phyloP scores from a whole-genome alignment of 2,113 vertebrate species.

The Periophthalmodon schlosseri region DNA sequence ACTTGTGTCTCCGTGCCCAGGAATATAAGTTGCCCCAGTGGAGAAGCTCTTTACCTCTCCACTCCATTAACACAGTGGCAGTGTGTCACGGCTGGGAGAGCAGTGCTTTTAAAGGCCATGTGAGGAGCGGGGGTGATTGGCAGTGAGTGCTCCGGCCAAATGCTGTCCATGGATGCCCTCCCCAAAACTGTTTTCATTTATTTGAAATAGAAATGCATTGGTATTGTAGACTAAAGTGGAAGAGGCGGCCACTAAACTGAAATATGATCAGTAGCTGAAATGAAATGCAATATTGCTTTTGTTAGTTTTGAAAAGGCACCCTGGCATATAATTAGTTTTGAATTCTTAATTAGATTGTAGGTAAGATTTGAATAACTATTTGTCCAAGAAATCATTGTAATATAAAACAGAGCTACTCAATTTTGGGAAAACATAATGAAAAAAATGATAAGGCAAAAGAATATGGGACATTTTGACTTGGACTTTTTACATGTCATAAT shows the following conservation, averaged over 20 bases:
- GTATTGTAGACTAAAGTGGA: background rate
- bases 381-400: background rate
- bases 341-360: background rate
- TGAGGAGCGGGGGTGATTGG: background rate
- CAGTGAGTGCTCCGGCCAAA: background rate
- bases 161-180: background rate
- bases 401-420: background rate
- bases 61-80: conserved; percentile 14
- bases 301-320: conserved; percentile 1
- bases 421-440: background rate
- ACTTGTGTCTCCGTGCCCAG: background rate
- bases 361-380: background rate
- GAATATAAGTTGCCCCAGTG: conserved; percentile 4
- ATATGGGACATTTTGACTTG: background rate
- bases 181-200: conserved; percentile 4
- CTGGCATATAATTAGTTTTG: background rate
- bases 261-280: conserved; percentile 2
- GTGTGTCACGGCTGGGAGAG: conserved; percentile 11
- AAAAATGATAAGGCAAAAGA: background rate
- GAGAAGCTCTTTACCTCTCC: conserved; percentile 16
- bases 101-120: conserved; percentile 16
- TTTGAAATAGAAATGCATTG: conserved; percentile 11
- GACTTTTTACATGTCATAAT: background rate
- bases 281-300: conserved; percentile 6
- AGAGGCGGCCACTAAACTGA: background rate